Conservation (phyloP, 2,113 vertebrate species). For the Ursus arctos region DNA sequence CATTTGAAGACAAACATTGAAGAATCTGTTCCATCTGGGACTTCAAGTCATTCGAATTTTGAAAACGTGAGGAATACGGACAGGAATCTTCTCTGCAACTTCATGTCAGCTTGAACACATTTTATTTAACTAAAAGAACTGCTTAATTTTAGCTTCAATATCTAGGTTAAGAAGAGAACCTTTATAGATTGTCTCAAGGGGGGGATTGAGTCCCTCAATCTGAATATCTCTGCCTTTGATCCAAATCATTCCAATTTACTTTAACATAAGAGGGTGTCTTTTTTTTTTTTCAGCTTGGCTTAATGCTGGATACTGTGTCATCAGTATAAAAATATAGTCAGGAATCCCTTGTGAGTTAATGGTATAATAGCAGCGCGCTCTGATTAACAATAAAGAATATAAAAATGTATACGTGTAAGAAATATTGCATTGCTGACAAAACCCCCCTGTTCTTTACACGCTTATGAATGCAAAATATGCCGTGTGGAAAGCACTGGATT, state of each 20-base stretch:
- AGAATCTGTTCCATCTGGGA: background rate
- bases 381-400: conserved; percentile 43
- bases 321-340: conserved; percentile 23
- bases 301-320: background rate
- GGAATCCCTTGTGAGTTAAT: conserved; percentile 45
- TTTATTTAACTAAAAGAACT: background rate
- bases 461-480: background rate
- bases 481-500: background rate
- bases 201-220: background rate
- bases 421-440: background rate
- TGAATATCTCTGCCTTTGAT: conserved; percentile 62
- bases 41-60: background rate
- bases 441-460: background rate
- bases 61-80: background rate
- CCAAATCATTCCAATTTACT: conserved; percentile 43
- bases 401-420: conserved; percentile 31
- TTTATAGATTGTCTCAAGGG: conserved; percentile 38
- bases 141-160: conserved; percentile 47
- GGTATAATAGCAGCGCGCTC: background rate
- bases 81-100: background rate
- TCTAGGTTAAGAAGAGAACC: background rate
- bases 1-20: background rate
- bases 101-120: background rate
- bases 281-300: background rate
- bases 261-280: background rate